phyloP scores from a whole-genome alignment of 1,140 invertebrate species.

The Lordiphosa stackelbergi region DNA sequence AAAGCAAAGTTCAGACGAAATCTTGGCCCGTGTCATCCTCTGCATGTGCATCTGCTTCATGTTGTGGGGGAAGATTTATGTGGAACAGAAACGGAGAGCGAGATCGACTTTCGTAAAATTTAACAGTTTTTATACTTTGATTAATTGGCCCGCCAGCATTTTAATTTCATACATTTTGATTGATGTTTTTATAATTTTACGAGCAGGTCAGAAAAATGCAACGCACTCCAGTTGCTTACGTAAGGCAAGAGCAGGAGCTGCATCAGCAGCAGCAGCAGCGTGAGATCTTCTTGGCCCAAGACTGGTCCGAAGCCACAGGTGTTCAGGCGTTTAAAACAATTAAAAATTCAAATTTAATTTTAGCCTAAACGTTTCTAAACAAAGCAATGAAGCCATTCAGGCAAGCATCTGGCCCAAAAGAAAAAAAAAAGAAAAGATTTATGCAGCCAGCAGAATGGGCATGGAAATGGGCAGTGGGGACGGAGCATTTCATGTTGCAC shows the following conservation, averaged over 20 bases:
- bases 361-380: slow-evolving; percentile 70
- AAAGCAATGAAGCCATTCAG: slow-evolving; percentile 58
- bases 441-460: slow-evolving; percentile 55
- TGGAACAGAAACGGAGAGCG: background rate
- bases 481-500: slow-evolving; percentile 68
- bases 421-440: slow-evolving; percentile 33
- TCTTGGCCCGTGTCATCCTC: slow-evolving; percentile 17
- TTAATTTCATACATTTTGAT: slow-evolving; percentile 60
- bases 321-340: slow-evolving; percentile 46
- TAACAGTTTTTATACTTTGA: slow-evolving; percentile 62
- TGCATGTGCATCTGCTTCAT: background rate
- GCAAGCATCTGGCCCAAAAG: background rate
- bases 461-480: slow-evolving; percentile 45
- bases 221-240: slow-evolving; percentile 10
- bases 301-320: slow-evolving; percentile 51
- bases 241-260: slow-evolving; percentile 4
- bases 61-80: background rate
- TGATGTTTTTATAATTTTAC: slow-evolving; percentile 71
- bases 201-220: slow-evolving; percentile 3
- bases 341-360: slow-evolving; percentile 71
- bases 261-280: background rate
- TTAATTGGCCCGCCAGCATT: slow-evolving; percentile 55
- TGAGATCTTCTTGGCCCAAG: slow-evolving; percentile 11
- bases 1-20: slow-evolving; percentile 32
- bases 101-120: slow-evolving; percentile 42